Conservation (phyloP, 2,888 invertebrate genomes). For the Lamproptera curius region DNA sequence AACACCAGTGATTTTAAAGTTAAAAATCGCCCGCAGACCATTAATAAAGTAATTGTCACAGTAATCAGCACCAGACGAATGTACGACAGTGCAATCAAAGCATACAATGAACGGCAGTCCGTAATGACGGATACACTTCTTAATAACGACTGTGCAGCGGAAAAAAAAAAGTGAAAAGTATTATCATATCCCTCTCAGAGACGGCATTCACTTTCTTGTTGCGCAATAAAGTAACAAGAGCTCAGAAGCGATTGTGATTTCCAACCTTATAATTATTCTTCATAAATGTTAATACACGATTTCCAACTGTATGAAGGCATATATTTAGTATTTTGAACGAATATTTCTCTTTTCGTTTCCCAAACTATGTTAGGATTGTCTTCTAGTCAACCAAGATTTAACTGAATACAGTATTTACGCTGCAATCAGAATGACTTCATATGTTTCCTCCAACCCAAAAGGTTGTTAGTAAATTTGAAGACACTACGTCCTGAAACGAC, state of each 20-base stretch:
- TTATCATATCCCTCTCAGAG: slow-evolving; percentile 19
- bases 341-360: too few species aligned
- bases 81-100: slow-evolving; percentile 23
- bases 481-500: too few species aligned
- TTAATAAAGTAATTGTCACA: slow-evolving; percentile 11
- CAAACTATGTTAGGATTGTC: too few species aligned
- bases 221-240: slow-evolving; percentile 12
- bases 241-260: neutral
- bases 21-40: neutral
- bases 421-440: too few species aligned
- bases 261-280: neutral
- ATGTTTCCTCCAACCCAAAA: too few species aligned
- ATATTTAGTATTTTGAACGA: too few species aligned
- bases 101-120: slow-evolving; percentile 23
- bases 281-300: too few species aligned
- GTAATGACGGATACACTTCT: slow-evolving; percentile 17
- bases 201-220: slow-evolving; percentile 22
- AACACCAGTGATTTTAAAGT: too few species aligned
- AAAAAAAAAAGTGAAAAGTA: slow-evolving; percentile 28
- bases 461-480: too few species aligned
- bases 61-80: slow-evolving; percentile 14
- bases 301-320: too few species aligned
- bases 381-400: too few species aligned
- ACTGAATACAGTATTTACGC: too few species aligned
- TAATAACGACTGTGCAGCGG: slow-evolving; percentile 14